A percentile compares a stretch with the other conserved stretches of the same genome.
Evolutionary conservation across 2,113 vertebrate genomes (phyloP).

Genomic region (Rhinopomastus cyanomelas): DNA sequence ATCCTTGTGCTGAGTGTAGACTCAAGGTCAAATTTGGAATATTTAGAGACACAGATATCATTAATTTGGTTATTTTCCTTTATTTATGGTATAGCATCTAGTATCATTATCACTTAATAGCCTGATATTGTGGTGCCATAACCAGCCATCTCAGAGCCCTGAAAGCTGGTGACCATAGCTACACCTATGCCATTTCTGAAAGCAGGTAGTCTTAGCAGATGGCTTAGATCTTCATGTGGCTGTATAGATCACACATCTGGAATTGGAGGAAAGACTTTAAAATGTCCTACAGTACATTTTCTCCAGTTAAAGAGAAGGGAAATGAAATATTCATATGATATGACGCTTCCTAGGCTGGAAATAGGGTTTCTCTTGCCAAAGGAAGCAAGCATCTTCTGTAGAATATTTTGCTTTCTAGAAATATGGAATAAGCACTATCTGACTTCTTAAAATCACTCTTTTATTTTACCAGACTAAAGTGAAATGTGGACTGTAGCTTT

Average conservation of each 20-base stretch:
- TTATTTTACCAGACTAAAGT: slow-evolving; percentile 70
- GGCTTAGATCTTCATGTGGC: not conserved
- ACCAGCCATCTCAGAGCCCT: not conserved
- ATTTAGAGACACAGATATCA: not conserved
- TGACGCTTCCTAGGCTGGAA: slow-evolving; percentile 60
- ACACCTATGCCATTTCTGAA: not conserved
- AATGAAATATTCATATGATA: slow-evolving; percentile 71
- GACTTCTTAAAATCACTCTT: slow-evolving; percentile 61
- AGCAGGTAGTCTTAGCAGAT: not conserved
- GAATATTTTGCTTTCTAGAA: slow-evolving; percentile 71
- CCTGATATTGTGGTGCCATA: not conserved
- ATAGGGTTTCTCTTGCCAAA: slow-evolving; percentile 71
- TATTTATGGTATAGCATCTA: not conserved
- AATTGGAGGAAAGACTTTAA: slow-evolving; percentile 28
- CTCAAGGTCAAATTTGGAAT: not conserved
- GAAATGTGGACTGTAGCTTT: slow-evolving; percentile 76
- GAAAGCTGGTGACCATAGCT: not conserved
- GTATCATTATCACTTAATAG: not conserved
- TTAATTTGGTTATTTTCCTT: not conserved
- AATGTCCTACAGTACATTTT: slow-evolving; percentile 12
- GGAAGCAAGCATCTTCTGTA: slow-evolving; percentile 65
- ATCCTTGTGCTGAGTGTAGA: not conserved
- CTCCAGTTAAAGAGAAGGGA: slow-evolving; percentile 54
- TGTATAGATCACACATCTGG: not conserved
- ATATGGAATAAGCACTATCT: slow-evolving; percentile 69